Percentiles rank a stretch among this genome's conserved stretches.
These are phyloP conservation scores for Zaprionus vittiger DNA, from an alignment of 1,140 invertebrate species.

Conservation along the genomic window DNA sequence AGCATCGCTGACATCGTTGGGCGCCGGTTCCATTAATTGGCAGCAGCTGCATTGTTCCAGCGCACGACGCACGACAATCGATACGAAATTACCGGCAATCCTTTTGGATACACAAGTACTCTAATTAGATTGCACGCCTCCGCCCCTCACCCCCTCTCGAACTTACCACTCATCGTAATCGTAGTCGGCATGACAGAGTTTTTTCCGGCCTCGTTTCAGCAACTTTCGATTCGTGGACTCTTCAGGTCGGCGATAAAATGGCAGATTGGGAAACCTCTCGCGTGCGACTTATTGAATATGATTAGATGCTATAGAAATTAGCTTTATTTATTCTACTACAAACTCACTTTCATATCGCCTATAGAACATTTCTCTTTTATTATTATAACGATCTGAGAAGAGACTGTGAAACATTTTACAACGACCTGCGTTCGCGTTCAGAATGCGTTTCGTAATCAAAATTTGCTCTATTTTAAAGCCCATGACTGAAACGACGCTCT, in stretches of 20 bases:
- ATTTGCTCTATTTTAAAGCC: constrained; percentile 26
- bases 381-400: constrained; percentile 47
- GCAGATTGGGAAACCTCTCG: constrained; percentile 24
- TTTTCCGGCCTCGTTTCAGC: not conserved
- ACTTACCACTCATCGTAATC: constrained; percentile 45
- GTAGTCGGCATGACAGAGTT: constrained; percentile 5
- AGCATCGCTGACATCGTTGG: not conserved
- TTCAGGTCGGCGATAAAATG: constrained; percentile 15
- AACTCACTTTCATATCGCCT: constrained; percentile 37
- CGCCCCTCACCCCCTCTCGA: not conserved
- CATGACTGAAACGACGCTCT: not conserved
- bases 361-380: constrained; percentile 30
- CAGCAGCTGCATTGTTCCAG: constrained; percentile 28
- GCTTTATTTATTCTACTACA: too few relatives aligned
- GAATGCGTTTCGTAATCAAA: constrained; percentile 27
- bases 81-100: constrained; percentile 44
- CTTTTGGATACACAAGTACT: constrained; percentile 20
- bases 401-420: constrained; percentile 44
- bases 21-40: constrained; percentile 35
- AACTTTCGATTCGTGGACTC: constrained; percentile 15
- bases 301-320: not conserved
- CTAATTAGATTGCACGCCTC: constrained; percentile 18
- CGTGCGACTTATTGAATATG: constrained; percentile 14
- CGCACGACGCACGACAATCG: constrained; percentile 37
- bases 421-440: constrained; percentile 4